Conservation (phyloP, 2,888 invertebrate species). For the Sarcophaga rosellei region DNA sequence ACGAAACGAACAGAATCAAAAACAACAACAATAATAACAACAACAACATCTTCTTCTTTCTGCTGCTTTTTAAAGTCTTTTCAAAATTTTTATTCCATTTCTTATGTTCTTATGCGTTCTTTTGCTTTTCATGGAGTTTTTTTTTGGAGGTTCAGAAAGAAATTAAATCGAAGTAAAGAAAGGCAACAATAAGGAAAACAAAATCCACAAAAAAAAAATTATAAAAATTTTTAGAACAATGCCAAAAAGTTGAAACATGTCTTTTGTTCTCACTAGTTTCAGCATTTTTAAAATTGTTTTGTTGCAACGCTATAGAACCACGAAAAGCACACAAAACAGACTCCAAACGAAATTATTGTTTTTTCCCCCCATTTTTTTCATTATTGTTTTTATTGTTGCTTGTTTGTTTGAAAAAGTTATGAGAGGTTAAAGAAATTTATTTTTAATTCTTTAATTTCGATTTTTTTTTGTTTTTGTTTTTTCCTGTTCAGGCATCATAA, state of each 20-base stretch:
- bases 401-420: constrained; percentile 20
- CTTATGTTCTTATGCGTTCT: background rate
- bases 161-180: constrained; percentile 21
- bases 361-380: background rate
- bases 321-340: constrained; percentile 23
- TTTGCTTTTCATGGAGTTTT: background rate
- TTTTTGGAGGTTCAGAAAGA: constrained; percentile 27
- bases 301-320: constrained; percentile 34
- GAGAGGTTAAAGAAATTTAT: constrained; percentile 56
- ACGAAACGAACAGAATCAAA: background rate
- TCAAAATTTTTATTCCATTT: background rate
- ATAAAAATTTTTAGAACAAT: constrained; percentile 71
- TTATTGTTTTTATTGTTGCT: background rate
- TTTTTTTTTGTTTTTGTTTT: too few relatives aligned
- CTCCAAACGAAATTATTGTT: constrained; percentile 16
- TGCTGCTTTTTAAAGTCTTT: background rate
- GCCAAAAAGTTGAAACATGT: constrained; percentile 75
- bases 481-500: constrained; percentile 32
- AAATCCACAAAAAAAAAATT: constrained; percentile 61
- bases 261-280: constrained; percentile 74
- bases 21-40: too few relatives aligned
- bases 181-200: background rate
- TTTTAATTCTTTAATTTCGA: constrained; percentile 48
- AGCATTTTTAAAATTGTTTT: constrained; percentile 63
- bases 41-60: constrained; percentile 15